Evolutionary conservation across 2,797 vertebrate genomes (phyloP).

Genomic region (Champsocephalus esox): DNA sequence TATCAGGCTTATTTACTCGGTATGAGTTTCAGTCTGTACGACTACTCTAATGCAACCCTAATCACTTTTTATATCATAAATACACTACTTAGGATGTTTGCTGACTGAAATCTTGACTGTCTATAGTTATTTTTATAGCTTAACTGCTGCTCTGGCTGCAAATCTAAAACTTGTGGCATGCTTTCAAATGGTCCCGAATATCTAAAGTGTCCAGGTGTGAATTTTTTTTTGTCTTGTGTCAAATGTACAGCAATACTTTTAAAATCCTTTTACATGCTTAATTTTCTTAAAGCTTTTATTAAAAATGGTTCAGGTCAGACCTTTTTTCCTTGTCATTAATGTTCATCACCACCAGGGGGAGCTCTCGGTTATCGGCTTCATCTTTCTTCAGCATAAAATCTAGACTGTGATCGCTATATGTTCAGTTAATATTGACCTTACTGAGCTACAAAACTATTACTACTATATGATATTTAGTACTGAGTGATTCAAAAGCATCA

Average conservation of each 20-base stretch:
- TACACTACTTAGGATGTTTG: neutral
- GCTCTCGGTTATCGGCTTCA: neutral
- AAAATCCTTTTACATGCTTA: constrained; percentile 33
- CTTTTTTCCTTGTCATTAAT: neutral
- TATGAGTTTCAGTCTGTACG: neutral
- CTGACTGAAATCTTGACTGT: neutral
- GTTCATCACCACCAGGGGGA: constrained; percentile 33
- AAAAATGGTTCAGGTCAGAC: constrained; percentile 69
- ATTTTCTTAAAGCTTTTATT: constrained; percentile 58
- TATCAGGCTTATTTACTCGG: neutral
- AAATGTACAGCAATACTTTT: constrained; percentile 66
- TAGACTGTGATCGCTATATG: no score
- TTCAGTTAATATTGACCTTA: no score
- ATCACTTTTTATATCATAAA: neutral
- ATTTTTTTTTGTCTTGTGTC: constrained; percentile 16
- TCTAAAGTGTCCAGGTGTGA: neutral
- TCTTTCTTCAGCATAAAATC: no score
- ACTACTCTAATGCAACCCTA: neutral
- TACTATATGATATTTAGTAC: no score
- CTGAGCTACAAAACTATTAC: no score
- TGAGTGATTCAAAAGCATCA: no score
- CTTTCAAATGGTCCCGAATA: neutral
- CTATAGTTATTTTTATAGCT: constrained; percentile 8
- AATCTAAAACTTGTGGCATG: constrained; percentile 15
- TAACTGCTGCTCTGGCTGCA: neutral